These are phyloP conservation scores for Rhinopomastus cyanomelas DNA, from an alignment of 2,113 vertebrate species.

Conservation along the genomic window DNA sequence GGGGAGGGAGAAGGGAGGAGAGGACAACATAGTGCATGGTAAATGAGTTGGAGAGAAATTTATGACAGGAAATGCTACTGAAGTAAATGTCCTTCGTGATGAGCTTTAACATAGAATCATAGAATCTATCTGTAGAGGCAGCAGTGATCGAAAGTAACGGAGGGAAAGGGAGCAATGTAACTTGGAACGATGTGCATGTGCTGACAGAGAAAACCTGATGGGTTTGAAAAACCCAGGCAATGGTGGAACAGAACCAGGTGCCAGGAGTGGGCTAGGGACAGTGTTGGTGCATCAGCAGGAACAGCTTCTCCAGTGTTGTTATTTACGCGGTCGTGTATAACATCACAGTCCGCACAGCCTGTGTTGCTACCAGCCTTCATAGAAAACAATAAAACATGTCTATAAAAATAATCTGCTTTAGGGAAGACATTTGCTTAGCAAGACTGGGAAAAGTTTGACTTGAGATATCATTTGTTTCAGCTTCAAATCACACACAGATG, in stretches of 20 bases:
- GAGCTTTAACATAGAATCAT: background rate
- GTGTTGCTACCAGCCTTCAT: background rate
- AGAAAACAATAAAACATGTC: background rate
- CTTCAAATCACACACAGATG: background rate
- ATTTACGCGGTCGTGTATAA: background rate
- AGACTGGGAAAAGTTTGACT: background rate
- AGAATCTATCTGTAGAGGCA: background rate
- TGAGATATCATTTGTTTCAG: background rate
- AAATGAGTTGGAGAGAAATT: background rate
- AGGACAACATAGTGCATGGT: background rate
- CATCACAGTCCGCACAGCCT: fast-evolving
- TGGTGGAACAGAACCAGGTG: background rate
- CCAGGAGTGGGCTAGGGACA: background rate
- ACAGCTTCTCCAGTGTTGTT: background rate
- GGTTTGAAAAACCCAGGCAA: background rate
- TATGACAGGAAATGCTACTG: background rate
- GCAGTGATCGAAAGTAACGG: background rate
- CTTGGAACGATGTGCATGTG: fast-evolving
- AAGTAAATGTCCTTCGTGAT: background rate
- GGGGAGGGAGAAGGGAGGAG: background rate
- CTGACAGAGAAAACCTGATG: background rate
- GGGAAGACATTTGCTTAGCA: background rate
- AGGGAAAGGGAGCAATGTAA: background rate
- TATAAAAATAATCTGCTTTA: background rate
- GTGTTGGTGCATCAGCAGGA: background rate